phyloP scores from a whole-genome alignment of 2,888 invertebrate genomes.

The Branchellion lobata region DNA sequence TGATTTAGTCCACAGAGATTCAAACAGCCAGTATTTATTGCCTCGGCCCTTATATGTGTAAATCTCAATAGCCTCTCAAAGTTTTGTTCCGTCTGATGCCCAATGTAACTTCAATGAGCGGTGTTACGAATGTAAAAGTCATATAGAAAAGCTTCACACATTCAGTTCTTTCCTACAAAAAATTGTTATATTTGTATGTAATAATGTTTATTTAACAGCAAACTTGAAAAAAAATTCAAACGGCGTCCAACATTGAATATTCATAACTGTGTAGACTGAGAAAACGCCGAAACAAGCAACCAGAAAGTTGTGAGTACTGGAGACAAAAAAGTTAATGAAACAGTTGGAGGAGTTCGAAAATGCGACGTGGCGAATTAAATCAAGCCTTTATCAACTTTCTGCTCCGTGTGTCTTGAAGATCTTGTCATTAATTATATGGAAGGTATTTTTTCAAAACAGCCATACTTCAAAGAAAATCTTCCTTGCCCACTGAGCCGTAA shows the following conservation, averaged over 20 bases:
- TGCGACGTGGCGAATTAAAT: no score
- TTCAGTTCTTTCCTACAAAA: no score
- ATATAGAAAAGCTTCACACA: neutral
- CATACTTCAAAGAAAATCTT: neutral
- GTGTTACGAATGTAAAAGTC: neutral
- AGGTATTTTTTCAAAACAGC: neutral
- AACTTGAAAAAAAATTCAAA: no score
- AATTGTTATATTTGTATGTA: no score
- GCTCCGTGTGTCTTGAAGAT: neutral
- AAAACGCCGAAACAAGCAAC: neutral
- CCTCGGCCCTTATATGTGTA: neutral
- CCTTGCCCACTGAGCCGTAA: neutral
- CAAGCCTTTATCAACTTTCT: neutral
- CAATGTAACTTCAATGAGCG: neutral
- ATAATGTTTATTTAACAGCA: neutral
- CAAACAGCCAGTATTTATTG: neutral
- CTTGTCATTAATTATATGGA: neutral
- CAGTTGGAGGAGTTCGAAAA: no score
- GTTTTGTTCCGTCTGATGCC: neutral
- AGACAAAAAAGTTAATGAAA: no score
- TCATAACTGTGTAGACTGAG: neutral
- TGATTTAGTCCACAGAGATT: conserved; percentile 7
- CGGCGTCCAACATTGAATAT: neutral
- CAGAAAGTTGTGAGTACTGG: no score
- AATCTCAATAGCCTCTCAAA: neutral